A percentile compares a stretch with the other conserved stretches of the same genome.
Evolutionary conservation across 1,140 invertebrate species (phyloP).

Genomic region (Linepithema humile): DNA sequence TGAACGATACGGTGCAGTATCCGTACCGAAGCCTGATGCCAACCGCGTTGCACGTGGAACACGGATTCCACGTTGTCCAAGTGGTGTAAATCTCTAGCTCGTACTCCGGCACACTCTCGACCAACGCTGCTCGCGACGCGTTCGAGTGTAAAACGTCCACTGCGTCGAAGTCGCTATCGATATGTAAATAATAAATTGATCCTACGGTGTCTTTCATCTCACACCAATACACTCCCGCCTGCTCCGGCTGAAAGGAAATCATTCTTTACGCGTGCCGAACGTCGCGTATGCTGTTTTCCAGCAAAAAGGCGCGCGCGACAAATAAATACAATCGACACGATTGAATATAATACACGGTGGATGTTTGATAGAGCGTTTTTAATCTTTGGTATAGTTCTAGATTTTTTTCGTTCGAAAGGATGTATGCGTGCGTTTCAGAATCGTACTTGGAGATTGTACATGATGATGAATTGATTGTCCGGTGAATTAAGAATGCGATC

Average conservation of each 20-base stretch:
- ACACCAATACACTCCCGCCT: conserved; percentile 85
- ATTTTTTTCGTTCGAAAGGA: too few relatives aligned
- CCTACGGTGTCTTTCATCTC: conserved; percentile 78
- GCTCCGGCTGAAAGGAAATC: conserved; percentile 64
- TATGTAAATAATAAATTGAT: conserved; percentile 82
- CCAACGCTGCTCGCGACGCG: conserved; percentile 68
- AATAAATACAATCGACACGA: too few relatives aligned
- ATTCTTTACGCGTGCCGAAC: background rate
- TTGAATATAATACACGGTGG: too few relatives aligned
- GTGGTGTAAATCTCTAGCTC: conserved; percentile 81
- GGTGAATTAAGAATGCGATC: conserved; percentile 81
- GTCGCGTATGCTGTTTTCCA: background rate
- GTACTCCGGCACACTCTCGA: conserved; percentile 72
- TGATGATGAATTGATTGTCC: conserved; percentile 79
- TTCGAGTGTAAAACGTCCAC: conserved; percentile 72
- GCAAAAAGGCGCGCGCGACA: too few relatives aligned
- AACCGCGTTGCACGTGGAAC: conserved; percentile 86
- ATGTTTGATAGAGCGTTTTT: too few relatives aligned
- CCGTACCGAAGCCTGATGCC: conserved; percentile 85
- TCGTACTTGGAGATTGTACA: conserved; percentile 82
- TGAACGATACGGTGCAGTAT: conserved; percentile 84
- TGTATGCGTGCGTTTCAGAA: background rate
- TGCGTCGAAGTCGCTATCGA: conserved; percentile 78
- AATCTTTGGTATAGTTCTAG: too few relatives aligned
- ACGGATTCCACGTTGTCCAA: conserved; percentile 87